Conservation (phyloP, 2,888 invertebrate species). For the Poecilobothrus nobilitatus region DNA sequence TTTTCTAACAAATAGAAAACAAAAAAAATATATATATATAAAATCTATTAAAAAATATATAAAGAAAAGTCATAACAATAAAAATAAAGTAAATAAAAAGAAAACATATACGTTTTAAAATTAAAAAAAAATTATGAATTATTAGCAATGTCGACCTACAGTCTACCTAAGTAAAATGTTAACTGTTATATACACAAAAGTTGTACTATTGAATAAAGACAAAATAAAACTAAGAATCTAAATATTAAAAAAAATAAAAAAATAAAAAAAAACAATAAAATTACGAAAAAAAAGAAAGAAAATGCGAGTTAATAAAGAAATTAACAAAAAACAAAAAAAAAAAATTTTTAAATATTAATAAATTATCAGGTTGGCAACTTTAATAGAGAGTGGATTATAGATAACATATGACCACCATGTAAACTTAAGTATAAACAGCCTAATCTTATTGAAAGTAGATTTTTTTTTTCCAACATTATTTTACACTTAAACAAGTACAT, state of each 20-base stretch:
- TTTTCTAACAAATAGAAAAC: not conserved
- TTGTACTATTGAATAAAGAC: no score
- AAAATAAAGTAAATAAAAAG: not conserved
- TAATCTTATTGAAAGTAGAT: not conserved
- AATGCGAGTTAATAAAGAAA: not conserved
- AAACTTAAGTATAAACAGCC: not conserved
- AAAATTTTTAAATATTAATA: not conserved
- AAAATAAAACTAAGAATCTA: no score
- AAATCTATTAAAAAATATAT: not conserved
- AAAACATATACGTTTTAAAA: no score
- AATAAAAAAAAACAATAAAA: not conserved
- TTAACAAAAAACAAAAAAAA: not conserved
- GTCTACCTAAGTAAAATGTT: not conserved
- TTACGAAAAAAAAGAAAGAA: not conserved
- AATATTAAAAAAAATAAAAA: no score
- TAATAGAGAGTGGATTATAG: not conserved
- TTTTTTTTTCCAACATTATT: no score
- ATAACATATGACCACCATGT: constrained; percentile 6
- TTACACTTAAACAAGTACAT: no score
- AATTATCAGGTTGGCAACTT: constrained; percentile 6
- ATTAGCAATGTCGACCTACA: not conserved
- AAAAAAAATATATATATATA: no score
- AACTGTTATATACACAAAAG: not conserved
- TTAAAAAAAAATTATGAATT: not conserved
- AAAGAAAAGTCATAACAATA: not conserved